Conservation (phyloP, 2,113 vertebrate species). For the Pristiophorus japonicus region DNA sequence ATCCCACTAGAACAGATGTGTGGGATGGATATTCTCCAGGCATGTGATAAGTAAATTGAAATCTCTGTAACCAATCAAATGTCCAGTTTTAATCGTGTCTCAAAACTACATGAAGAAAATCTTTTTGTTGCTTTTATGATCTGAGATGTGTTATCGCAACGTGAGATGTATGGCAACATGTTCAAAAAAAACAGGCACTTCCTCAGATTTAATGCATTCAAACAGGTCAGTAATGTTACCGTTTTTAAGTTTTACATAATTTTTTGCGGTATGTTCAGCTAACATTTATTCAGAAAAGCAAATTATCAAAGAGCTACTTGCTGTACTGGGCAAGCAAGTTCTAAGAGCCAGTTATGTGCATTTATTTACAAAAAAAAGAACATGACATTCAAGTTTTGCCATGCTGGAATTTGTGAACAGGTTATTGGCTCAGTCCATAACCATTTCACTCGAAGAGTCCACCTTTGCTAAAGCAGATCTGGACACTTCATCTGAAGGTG, state of each 20-base stretch:
- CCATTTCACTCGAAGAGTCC: background rate
- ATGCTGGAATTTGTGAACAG: background rate
- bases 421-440: background rate
- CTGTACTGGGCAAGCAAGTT: background rate
- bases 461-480: background rate
- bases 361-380: background rate
- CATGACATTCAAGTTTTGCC: background rate
- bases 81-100: background rate
- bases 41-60: background rate
- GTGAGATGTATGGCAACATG: conserved; percentile 14
- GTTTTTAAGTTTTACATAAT: background rate
- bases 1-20: background rate
- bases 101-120: background rate
- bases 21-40: background rate
- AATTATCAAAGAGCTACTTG: background rate
- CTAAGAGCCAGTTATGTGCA: background rate
- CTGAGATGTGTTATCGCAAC: background rate
- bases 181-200: background rate
- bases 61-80: background rate
- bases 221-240: background rate
- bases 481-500: background rate
- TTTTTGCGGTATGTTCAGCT: background rate
- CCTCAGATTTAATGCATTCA: background rate
- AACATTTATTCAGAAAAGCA: background rate
- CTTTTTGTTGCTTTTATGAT: background rate